phyloP scores from a whole-genome alignment of 2,797 vertebrate species.

The Urosaurus nigricauda region DNA sequence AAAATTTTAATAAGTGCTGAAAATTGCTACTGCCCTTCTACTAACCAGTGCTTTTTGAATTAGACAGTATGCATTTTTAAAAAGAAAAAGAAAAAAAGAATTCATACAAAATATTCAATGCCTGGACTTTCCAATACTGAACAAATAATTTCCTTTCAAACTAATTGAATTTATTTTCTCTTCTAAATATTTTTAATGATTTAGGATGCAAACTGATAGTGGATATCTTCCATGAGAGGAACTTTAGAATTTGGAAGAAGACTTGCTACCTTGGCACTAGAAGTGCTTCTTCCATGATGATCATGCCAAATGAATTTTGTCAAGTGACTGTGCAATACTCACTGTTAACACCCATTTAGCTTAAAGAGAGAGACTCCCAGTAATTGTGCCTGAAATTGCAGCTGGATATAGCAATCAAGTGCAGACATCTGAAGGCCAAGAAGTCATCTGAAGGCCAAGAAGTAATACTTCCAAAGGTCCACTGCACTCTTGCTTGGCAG shows the following conservation, averaged over 20 bases:
- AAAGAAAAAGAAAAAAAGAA: slow-evolving; percentile 52
- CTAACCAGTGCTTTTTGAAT: slow-evolving; percentile 60
- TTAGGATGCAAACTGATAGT: background rate
- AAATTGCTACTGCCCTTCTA: slow-evolving; percentile 71
- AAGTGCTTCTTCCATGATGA: background rate
- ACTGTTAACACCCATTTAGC: background rate
- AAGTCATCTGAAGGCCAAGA: background rate
- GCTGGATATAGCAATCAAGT: background rate
- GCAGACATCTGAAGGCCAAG: background rate
- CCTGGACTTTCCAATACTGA: slow-evolving; percentile 39
- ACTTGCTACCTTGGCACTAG: background rate
- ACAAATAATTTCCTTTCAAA: slow-evolving; percentile 42
- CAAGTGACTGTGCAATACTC: background rate
- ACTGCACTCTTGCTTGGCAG: background rate
- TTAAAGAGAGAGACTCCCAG: background rate
- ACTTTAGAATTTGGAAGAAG: background rate
- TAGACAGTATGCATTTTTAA: slow-evolving; percentile 50
- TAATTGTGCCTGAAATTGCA: background rate
- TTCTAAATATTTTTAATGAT: background rate
- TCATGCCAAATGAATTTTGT: background rate
- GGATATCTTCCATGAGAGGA: background rate
- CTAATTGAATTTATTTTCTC: slow-evolving; percentile 3
- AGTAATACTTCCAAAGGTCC: too few relatives aligned
- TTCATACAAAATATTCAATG: slow-evolving; percentile 46
- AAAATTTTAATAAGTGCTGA: slow-evolving; percentile 77